A percentile compares a stretch with the other conserved stretches of the same genome.
Conservation (phyloP, 2,888 invertebrate species). For the Ectemnius continuus region DNA sequence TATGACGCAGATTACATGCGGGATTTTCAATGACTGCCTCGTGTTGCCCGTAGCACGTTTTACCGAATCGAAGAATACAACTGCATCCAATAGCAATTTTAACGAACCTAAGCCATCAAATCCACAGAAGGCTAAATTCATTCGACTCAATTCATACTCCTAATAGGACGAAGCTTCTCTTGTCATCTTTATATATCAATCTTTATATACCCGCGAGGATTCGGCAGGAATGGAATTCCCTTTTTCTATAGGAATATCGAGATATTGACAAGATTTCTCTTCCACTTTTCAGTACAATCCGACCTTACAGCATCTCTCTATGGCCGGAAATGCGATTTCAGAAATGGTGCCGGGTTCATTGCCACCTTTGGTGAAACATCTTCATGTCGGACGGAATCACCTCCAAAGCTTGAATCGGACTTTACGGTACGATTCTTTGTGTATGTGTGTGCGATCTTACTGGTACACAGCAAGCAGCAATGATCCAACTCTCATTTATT, state of each 20-base stretch:
- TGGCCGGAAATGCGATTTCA: conserved; percentile 88
- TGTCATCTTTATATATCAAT: no score
- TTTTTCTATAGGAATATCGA: no score
- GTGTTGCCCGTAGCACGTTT: conserved; percentile 27
- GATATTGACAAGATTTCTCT: conserved; percentile 18
- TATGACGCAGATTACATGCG: conserved; percentile 37
- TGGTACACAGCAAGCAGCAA: no score
- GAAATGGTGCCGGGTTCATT: conserved; percentile 86
- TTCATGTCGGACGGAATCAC: conserved; percentile 88
- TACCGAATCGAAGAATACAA: background rate
- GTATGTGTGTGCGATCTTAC: background rate
- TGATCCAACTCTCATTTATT: background rate
- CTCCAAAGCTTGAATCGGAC: conserved; percentile 87
- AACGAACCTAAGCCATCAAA: no score
- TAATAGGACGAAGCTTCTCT: no score
- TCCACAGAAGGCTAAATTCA: no score
- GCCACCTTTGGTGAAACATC: conserved; percentile 83
- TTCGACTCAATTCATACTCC: no score
- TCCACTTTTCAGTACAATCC: conserved; percentile 79
- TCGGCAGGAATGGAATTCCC: no score
- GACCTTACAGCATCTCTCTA: conserved; percentile 84
- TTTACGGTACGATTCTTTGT: conserved; percentile 78
- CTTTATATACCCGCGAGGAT: no score
- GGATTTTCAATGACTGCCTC: conserved; percentile 23
- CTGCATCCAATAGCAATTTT: no score